phyloP scores from a whole-genome alignment of 1,140 invertebrate species.

The Aphelenchoides besseyi region DNA sequence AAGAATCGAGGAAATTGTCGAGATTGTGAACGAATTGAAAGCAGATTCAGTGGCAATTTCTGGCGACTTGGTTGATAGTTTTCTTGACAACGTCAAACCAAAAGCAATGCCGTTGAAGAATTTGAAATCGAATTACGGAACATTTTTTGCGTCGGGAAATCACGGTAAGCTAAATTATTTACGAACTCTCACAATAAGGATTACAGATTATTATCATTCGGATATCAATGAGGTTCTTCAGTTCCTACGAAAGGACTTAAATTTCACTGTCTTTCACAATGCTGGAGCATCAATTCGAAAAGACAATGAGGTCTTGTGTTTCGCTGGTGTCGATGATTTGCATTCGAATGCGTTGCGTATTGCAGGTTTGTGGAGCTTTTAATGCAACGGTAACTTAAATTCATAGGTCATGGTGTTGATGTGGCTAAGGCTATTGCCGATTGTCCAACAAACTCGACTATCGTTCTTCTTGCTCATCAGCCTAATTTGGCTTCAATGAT shows the following conservation, averaged over 20 bases:
- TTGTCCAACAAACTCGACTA: constrained; percentile 30
- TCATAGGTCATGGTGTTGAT: constrained; percentile 40
- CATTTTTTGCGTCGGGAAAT: constrained; percentile 41
- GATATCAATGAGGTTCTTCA: constrained; percentile 43
- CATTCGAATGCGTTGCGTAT: constrained; percentile 29
- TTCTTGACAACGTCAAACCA: constrained; percentile 27
- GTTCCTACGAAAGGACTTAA: constrained; percentile 37
- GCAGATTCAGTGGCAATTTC: constrained; percentile 41
- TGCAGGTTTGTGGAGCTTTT: constrained; percentile 17
- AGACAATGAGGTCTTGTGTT: constrained; percentile 22
- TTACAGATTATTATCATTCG: constrained; percentile 40
- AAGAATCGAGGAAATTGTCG: constrained; percentile 39
- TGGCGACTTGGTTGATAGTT: constrained; percentile 47
- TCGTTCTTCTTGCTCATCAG: constrained; percentile 43
- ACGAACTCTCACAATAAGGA: not conserved
- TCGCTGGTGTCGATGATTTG: constrained; percentile 47
- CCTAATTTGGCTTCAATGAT: constrained; percentile 34
- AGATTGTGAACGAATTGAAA: constrained; percentile 33
- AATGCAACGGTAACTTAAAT: not conserved
- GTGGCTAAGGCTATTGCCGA: constrained; percentile 32
- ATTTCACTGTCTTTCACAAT: constrained; percentile 37
- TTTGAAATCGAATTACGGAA: constrained; percentile 39
- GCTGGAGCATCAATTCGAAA: constrained; percentile 13
- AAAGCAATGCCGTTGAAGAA: constrained; percentile 31
- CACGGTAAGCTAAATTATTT: constrained; percentile 31